A percentile compares a stretch with the other conserved stretches of the same genome.
Evolutionary conservation across 2,888 invertebrate species (phyloP).

Genomic region (Leptothorax acervorum): DNA sequence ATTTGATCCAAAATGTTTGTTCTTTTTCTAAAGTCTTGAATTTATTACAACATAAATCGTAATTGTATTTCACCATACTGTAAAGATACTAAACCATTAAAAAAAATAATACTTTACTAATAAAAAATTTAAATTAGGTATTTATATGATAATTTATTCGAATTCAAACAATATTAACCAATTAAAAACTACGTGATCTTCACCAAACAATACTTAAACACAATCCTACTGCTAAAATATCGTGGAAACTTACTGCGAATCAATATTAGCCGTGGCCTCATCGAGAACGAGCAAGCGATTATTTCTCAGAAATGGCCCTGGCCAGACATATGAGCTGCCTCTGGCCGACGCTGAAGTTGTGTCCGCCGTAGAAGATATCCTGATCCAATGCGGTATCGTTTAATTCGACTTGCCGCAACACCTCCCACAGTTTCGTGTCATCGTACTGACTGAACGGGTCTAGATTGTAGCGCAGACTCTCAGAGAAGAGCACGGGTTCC

Average conservation of each 20-base stretch:
- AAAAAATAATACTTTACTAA: background rate
- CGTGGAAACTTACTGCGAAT: constrained; percentile 86
- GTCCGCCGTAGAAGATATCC: constrained; percentile 87
- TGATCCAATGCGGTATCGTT: constrained; percentile 87
- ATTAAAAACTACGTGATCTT: background rate
- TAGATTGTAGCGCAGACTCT: constrained; percentile 90
- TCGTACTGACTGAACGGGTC: constrained; percentile 90
- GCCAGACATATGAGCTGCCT: constrained; percentile 90
- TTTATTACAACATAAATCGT: background rate
- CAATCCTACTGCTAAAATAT: background rate
- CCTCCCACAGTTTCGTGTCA: constrained; percentile 89
- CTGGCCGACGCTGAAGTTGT: constrained; percentile 90
- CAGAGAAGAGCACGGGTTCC: constrained; percentile 90
- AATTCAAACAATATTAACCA: background rate
- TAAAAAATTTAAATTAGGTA: background rate
- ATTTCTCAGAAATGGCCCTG: constrained; percentile 88
- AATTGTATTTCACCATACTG: background rate
- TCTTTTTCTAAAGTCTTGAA: background rate
- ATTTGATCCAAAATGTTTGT: background rate
- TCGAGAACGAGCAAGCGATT: constrained; percentile 89
- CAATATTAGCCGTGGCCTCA: constrained; percentile 91
- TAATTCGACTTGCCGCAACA: constrained; percentile 88
- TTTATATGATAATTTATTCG: background rate
- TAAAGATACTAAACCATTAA: background rate
- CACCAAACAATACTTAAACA: background rate